Evolutionary conservation across 2,888 invertebrate genomes (phyloP).

Genomic region (Volucella bombylans): DNA sequence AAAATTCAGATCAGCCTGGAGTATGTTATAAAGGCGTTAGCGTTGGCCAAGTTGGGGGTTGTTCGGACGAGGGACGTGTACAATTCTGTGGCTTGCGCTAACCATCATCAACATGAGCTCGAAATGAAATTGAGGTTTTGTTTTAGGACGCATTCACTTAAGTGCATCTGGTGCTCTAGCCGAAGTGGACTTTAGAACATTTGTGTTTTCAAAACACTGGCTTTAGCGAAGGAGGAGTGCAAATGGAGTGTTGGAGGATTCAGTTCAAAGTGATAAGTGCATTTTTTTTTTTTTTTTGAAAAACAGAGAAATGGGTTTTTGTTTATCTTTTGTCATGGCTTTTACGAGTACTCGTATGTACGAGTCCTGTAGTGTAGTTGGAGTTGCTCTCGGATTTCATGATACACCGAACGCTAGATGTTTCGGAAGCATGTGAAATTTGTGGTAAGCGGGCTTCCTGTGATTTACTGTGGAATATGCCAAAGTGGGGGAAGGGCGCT

Average conservation of each 20-base stretch:
- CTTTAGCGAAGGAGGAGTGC: not conserved
- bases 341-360: not conserved
- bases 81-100: constrained; percentile 53
- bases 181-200: constrained; percentile 53
- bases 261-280: constrained; percentile 47
- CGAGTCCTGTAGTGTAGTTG: constrained; percentile 1
- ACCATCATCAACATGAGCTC: constrained; percentile 39
- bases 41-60: constrained; percentile 27
- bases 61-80: not conserved
- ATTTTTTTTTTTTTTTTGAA: constrained; percentile 34
- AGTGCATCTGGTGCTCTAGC: constrained; percentile 67
- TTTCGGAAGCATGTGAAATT: too few species aligned
- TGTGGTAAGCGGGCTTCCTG: too few species aligned
- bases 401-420: too few species aligned
- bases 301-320: constrained; percentile 33
- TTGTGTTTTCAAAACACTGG: constrained; percentile 32
- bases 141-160: constrained; percentile 69
- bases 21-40: constrained; percentile 41
- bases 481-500: too few species aligned
- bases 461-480: too few species aligned
- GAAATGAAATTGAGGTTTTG: constrained; percentile 69
- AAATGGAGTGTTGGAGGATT: not conserved
- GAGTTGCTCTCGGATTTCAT: not conserved
- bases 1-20: constrained; percentile 57
- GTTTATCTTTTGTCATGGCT: constrained; percentile 9